A percentile compares a stretch with the other conserved stretches of the same genome.
Evolutionary conservation across 2,113 vertebrate species (phyloP).

Genomic region (Talpa occidentalis): DNA sequence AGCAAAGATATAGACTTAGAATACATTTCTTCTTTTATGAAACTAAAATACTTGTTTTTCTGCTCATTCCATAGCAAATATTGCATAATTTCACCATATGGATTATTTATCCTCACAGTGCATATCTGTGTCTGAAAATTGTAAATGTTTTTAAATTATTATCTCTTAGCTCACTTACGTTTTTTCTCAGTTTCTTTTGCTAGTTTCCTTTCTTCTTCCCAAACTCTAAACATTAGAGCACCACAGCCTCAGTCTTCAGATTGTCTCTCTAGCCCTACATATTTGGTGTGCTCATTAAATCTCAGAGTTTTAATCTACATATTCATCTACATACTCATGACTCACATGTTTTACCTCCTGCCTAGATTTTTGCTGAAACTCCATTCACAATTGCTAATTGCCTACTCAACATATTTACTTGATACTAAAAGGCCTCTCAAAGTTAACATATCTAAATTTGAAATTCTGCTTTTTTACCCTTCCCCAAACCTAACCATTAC

Average conservation of each 20-base stretch:
- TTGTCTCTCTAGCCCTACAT: background rate
- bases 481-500: background rate
- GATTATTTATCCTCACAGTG: background rate
- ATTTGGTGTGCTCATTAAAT: background rate
- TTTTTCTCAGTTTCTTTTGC: background rate
- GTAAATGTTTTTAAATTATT: background rate
- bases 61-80: background rate
- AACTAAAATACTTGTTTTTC: background rate
- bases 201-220: background rate
- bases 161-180: background rate
- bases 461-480: background rate
- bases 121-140: background rate
- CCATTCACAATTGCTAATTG: background rate
- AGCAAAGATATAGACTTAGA: background rate
- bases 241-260: background rate
- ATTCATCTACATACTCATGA: background rate
- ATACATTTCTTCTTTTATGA: background rate
- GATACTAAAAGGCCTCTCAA: background rate
- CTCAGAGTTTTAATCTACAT: background rate
- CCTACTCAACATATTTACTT: background rate
- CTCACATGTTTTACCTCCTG: background rate
- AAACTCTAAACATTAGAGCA: background rate
- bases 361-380: background rate
- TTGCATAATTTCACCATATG: background rate
- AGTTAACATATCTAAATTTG: background rate